Percentiles rank a stretch among this genome's conserved stretches.
phyloP scores from a whole-genome alignment of 2,113 vertebrate genomes.

The Machaerirhynchus nigripectus region DNA sequence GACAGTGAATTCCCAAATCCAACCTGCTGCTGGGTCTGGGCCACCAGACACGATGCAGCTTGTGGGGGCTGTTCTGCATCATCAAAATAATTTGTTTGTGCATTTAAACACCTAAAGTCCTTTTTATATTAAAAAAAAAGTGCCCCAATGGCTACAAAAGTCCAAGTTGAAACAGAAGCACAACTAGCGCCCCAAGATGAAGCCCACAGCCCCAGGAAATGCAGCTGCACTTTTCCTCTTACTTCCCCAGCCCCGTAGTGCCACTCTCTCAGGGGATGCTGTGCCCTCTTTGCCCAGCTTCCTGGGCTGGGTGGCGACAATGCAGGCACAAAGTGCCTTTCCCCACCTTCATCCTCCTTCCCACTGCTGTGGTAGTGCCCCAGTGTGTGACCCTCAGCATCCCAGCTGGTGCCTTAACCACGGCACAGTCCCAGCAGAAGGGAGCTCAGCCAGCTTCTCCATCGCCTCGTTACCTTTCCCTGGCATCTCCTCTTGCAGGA shows the following conservation, averaged over 20 bases:
- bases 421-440: rapidly evolving
- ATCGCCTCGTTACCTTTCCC: background rate
- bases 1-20: background rate
- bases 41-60: background rate
- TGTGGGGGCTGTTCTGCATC: background rate
- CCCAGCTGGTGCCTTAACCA: background rate
- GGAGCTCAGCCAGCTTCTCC: background rate
- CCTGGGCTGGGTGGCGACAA: background rate
- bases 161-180: background rate
- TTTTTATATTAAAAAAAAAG: background rate
- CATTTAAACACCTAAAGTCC: background rate
- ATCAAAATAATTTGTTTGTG: background rate
- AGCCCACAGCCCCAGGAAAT: background rate
- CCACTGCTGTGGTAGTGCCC: rapidly evolving
- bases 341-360: background rate
- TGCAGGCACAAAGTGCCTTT: rapidly evolving
- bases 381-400: rapidly evolving
- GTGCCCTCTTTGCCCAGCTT: background rate
- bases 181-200: background rate
- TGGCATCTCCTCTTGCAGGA: background rate
- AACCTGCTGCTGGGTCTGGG: background rate
- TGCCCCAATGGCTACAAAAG: background rate
- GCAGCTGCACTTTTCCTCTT: background rate
- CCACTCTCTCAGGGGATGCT: background rate
- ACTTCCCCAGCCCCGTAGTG: background rate